A percentile compares a stretch with the other conserved stretches of the same genome.
Conservation (phyloP, 2,888 invertebrate genomes). For the Zhuqinia jingwanae region DNA sequence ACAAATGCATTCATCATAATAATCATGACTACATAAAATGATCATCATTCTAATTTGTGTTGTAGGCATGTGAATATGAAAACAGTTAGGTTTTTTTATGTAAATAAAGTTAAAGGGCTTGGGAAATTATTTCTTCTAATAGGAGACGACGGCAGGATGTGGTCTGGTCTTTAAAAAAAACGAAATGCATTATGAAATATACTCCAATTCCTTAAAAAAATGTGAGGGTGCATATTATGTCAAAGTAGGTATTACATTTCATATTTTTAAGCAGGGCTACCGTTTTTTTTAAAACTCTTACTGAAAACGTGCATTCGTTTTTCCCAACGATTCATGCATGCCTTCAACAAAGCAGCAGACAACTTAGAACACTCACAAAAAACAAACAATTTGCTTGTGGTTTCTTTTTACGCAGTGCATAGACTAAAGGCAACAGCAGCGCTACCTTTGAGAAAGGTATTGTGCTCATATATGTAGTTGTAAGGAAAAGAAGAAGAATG, state of each 20-base stretch:
- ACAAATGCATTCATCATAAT: background rate
- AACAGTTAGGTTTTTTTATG: background rate
- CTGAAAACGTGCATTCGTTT: too few relatives aligned
- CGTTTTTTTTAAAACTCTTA: background rate
- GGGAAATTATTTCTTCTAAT: background rate
- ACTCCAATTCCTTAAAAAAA: background rate
- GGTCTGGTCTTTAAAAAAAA: background rate
- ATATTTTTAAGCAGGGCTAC: background rate
- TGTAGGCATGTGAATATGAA: conserved; percentile 17
- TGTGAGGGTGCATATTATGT: conserved; percentile 35
- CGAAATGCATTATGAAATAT: conserved; percentile 19
- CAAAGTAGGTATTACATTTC: conserved; percentile 11
- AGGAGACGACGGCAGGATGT: conserved; percentile 8
- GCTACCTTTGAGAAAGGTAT: too few relatives aligned
- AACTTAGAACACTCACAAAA: too few relatives aligned
- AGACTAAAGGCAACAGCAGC: background rate
- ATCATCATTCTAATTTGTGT: background rate
- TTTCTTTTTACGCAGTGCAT: background rate
- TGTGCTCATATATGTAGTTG: too few relatives aligned
- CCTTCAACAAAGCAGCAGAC: too few relatives aligned
- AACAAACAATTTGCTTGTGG: too few relatives aligned
- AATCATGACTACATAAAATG: too few relatives aligned
- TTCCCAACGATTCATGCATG: too few relatives aligned
- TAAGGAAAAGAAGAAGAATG: too few relatives aligned
- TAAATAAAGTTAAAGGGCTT: conserved; percentile 32